Evolutionary conservation across 2,797 vertebrate genomes (phyloP).

Genomic region (Rhynchonycteris naso): DNA sequence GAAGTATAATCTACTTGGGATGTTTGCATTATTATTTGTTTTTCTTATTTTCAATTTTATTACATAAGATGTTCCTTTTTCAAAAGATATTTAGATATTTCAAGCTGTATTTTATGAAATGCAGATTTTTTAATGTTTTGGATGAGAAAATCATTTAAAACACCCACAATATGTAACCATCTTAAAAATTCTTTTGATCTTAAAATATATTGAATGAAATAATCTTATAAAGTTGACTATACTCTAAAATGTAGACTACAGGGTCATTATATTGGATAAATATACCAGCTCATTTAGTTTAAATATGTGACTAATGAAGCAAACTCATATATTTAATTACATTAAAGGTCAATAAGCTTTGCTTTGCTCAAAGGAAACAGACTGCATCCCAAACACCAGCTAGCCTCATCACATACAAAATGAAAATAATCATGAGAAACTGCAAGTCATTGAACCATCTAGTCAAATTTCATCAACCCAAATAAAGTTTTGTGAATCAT

Average conservation of each 20-base stretch:
- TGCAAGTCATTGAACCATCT: not conserved
- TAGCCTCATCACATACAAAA: not conserved
- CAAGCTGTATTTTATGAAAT: not conserved
- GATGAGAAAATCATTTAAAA: not conserved
- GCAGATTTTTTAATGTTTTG: not conserved
- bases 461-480: not conserved
- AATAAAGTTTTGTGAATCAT: not conserved
- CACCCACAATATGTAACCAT: not conserved
- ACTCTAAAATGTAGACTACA: constrained; percentile 1
- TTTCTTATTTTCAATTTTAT: not conserved
- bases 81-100: not conserved
- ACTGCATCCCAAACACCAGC: not conserved
- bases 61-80: not conserved
- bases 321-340: constrained; percentile 57
- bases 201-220: not conserved
- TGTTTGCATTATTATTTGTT: not conserved
- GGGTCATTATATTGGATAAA: constrained; percentile 58
- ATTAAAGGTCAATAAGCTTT: constrained; percentile 60
- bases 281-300: constrained; percentile 49
- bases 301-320: constrained; percentile 59
- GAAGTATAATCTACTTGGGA: not conserved
- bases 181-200: not conserved
- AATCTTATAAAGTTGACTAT: not conserved
- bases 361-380: constrained; percentile 29
- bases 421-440: constrained; percentile 28